Base-by-base conservation (phyloP, 2,797 vertebrate genomes). In the Aplochiton taeniatus region DNA sequence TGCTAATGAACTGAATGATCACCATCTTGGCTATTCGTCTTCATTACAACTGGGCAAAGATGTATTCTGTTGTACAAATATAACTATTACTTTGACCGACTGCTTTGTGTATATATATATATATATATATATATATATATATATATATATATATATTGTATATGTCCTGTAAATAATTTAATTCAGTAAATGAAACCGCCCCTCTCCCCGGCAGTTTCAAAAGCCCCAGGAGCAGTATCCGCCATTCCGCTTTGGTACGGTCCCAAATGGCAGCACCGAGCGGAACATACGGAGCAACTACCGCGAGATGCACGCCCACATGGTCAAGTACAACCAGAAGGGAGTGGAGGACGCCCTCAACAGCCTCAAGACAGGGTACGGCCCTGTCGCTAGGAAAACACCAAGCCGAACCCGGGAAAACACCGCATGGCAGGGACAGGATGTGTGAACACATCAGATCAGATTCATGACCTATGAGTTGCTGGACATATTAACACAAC, bases 241-340 rank as follows among this genome's bases (percentile, higher is more conserved):
- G 0, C 96, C 97, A 0, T 98, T 98, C 83, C 95, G 97, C 81
- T 98, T 98, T 2, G 97, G 97, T 73, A 99, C 97, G 0, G 97
- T 99, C 72, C 97, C 97, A 83, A 99, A 98, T 0, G 97, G 97
- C 81, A 99, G 97, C 93, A 99, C 97, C 0, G 97, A 99, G 85
- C 90, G 96, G 53, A 99, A 99, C 84, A 99, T 99, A 80, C 92
- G 96, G 76, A 98, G 95, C 70, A 99, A 99, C 90, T 99, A 98
- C 83, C 96, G 96, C 0, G 97, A 98, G 85, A 99, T 99, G 97
- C 97, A 99, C 88, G 89, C 93, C 31, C 96, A 99, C 91, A 99
- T 98, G 97, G 95, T 97, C 86, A 98, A 95, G 81, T 99, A 98
- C 93, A 99, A 99, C 91, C 97, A 98, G 89, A 96, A 95, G 72